These are phyloP conservation scores for Sminthurinus aureus DNA, from an alignment of 2,888 invertebrate genomes.

Conservation along the genomic window DNA sequence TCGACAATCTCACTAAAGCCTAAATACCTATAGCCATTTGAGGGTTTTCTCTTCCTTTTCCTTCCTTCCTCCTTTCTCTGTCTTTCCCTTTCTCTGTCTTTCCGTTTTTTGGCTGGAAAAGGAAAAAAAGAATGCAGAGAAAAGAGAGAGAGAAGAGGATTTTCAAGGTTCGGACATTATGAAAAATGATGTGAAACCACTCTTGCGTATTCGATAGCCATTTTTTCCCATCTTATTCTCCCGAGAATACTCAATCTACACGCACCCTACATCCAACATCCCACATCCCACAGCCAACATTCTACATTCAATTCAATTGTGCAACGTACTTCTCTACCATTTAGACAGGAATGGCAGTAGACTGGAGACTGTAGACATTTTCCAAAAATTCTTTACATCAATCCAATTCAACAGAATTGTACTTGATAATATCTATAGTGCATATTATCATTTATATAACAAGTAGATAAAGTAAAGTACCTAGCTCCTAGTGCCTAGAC, in stretches of 20 bases:
- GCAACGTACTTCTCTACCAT: conserved; percentile 25
- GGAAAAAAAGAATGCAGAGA: conserved; percentile 41
- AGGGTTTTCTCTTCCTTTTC: background rate
- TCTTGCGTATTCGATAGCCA: conserved; percentile 58
- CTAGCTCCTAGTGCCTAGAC: background rate
- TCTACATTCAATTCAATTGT: conserved; percentile 53
- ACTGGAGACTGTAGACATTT: too few species aligned
- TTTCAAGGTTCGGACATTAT: conserved; percentile 55
- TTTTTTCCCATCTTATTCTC: conserved; percentile 59
- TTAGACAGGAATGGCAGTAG: too few species aligned
- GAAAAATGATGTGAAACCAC: conserved; percentile 58
- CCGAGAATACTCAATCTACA: conserved; percentile 53
- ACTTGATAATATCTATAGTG: background rate
- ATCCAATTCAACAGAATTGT: conserved; percentile 14
- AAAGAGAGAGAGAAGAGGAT: conserved; percentile 30
- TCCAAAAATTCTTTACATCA: conserved; percentile 25
- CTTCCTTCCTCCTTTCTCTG: background rate
- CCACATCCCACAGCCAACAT: conserved; percentile 42
- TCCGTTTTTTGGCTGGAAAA: background rate
- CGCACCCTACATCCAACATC: conserved; percentile 50
- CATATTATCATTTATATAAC: background rate
- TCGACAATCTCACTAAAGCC: background rate
- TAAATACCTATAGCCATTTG: background rate
- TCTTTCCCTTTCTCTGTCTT: background rate
- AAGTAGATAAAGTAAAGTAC: conserved; percentile 10